phyloP scores from a whole-genome alignment of 2,113 vertebrate genomes.

The Chloropsis cyanopogon region DNA sequence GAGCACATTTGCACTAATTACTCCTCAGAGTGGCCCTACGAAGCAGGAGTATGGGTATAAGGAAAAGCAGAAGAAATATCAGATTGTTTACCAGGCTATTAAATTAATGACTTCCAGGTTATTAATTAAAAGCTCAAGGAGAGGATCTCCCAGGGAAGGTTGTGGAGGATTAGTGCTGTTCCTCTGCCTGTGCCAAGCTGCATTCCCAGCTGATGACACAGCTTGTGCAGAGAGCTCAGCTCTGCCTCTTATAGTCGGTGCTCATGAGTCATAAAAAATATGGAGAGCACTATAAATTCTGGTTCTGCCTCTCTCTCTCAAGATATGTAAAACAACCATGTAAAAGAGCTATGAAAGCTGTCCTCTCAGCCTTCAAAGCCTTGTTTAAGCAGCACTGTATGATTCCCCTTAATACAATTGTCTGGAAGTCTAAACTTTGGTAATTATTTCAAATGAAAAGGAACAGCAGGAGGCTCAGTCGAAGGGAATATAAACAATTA shows the following conservation, averaged over 20 bases:
- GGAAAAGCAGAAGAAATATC: not conserved
- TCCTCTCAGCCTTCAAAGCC: slow-evolving; percentile 53
- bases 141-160: not conserved
- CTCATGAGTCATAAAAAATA: slow-evolving; percentile 54
- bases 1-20: not conserved
- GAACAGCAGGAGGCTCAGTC: slow-evolving; percentile 54
- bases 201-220: slow-evolving; percentile 62
- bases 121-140: slow-evolving; percentile 21
- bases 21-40: not conserved
- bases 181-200: slow-evolving; percentile 25
- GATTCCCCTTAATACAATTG: slow-evolving; percentile 51
- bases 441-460: slow-evolving; percentile 60
- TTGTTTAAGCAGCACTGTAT: slow-evolving; percentile 35
- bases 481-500: slow-evolving; percentile 66
- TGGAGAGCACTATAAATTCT: slow-evolving; percentile 52
- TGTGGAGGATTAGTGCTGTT: not conserved
- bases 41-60: not conserved
- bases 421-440: slow-evolving; percentile 60
- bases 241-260: slow-evolving; percentile 8
- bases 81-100: slow-evolving; percentile 36
- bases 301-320: slow-evolving; percentile 29
- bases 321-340: slow-evolving; percentile 43
- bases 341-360: slow-evolving; percentile 43
- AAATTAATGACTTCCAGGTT: slow-evolving; percentile 36
- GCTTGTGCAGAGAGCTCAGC: not conserved